Base-by-base conservation (phyloP, 2,888 invertebrate genomes). In the Auanema freiburgensis region DNA sequence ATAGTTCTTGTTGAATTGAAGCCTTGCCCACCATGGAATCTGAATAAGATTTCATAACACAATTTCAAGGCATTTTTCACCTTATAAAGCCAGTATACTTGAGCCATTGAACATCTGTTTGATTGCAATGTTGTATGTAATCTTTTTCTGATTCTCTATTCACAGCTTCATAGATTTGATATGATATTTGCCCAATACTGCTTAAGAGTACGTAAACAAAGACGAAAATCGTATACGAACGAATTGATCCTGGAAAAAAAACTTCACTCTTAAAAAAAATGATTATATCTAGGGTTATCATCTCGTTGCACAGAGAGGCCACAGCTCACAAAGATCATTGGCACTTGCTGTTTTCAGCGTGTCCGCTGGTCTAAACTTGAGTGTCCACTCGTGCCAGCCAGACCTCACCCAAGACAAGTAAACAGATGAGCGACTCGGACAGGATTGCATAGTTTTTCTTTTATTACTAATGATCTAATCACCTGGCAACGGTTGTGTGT, bases 401-500 rank as follows among this genome's bases (percentile, higher is more conserved):
- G 33, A 33, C 33, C 33, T 33, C 33, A 5, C 33, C 33, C 33
- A 33, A 33, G 33, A 33, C 33, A 33, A 33, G 33, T 33, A 33
- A 33, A 33, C 33, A 33, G 8, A 33, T 33, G 33, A 46, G 16
- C 18, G 46, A 21, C 46, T 59, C 59, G 67, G 40, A 61, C 52
- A 11, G 50, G 21, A 12, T 59, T 50, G 57, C 59, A 67, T 11
- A 33, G 44, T 14, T 49, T 41, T 12, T 5, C 8, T 5, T 8
- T 33, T 33, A 60, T 61, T 24, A 44, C 23, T 16, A 49, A 24
- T n/a, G 54, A 24, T 11, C 53, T 61, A 61, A 67, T 67, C 54
- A 80, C 80, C 63, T 10, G 79, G 68, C 33, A 75, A 52, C n/a
- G 74, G 59, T n/a, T 56, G 57, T 54, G 58, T 63, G 5, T 52